These are phyloP conservation scores for Heliconius himera DNA, from an alignment of 1,140 invertebrate species.

Conservation along the genomic window DNA sequence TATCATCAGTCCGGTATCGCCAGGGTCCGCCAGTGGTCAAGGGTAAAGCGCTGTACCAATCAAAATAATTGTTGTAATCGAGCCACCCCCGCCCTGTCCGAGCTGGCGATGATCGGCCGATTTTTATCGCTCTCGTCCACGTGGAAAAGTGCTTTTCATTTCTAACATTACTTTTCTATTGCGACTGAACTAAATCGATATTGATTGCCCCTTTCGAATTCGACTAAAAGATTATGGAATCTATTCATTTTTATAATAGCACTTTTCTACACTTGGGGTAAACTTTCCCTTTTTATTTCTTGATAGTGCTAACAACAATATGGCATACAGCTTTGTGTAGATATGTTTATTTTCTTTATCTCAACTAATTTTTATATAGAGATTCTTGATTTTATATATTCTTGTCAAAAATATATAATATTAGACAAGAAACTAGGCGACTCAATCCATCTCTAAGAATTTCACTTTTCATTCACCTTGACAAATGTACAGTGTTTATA, in stretches of 20 bases:
- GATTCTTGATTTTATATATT: too few species aligned
- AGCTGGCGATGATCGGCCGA: constrained; percentile 54
- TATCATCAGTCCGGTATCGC: too few species aligned
- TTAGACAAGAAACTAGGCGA: too few species aligned
- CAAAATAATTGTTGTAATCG: constrained; percentile 49
- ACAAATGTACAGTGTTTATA: too few species aligned
- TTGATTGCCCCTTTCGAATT: constrained; percentile 8
- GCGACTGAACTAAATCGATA: constrained; percentile 15
- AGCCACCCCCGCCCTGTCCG: constrained; percentile 48
- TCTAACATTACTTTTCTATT: constrained; percentile 30
- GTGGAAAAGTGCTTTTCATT: constrained; percentile 50
- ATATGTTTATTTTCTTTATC: too few species aligned
- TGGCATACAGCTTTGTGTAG: background rate
- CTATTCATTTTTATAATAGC: background rate
- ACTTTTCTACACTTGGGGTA: background rate
- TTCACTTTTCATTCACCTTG: too few species aligned
- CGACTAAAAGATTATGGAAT: background rate
- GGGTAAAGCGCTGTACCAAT: constrained; percentile 30
- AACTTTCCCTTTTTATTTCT: background rate
- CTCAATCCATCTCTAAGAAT: too few species aligned
- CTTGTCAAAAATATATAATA: too few species aligned
- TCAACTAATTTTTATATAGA: too few species aligned
- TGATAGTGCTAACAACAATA: background rate
- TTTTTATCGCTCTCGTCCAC: constrained; percentile 55
- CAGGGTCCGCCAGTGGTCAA: background rate